phyloP scores from a whole-genome alignment of 2,113 vertebrate species.

The Notarius lentiginosus region DNA sequence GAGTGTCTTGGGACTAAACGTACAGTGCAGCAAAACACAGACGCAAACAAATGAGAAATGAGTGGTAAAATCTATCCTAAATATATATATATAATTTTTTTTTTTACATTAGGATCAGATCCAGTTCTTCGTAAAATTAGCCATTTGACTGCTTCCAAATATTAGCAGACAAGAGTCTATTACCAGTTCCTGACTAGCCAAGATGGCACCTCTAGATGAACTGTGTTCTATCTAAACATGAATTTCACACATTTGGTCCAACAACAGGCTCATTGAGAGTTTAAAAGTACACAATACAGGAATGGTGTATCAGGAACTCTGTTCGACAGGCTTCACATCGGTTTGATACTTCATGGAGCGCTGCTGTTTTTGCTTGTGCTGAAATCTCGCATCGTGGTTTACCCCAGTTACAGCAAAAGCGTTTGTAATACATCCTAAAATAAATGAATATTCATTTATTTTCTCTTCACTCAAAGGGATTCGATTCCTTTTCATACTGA shows the following conservation, averaged over 20 bases:
- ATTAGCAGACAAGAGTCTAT: constrained; percentile 16
- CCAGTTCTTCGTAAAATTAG: constrained; percentile 51
- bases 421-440: constrained; percentile 41
- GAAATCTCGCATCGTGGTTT: constrained; percentile 37
- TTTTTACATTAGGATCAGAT: constrained; percentile 43
- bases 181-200: constrained; percentile 19
- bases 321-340: constrained; percentile 32
- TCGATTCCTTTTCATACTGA: constrained; percentile 37
- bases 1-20: constrained; percentile 45
- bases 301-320: constrained; percentile 18
- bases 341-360: constrained; percentile 9
- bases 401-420: constrained; percentile 25
- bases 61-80: constrained; percentile 45
- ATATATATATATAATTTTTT: background rate
- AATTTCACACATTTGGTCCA: constrained; percentile 45
- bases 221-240: constrained; percentile 33
- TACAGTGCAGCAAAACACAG: constrained; percentile 57
- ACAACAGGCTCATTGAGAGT: constrained; percentile 34
- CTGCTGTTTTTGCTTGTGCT: constrained; percentile 39
- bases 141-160: constrained; percentile 25
- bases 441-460: constrained; percentile 37
- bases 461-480: constrained; percentile 39
- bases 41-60: constrained; percentile 25
- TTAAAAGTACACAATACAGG: constrained; percentile 31
- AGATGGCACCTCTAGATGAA: constrained; percentile 12